Base-by-base conservation (phyloP, 2,113 vertebrate species). In the Otolemur garnettii region DNA sequence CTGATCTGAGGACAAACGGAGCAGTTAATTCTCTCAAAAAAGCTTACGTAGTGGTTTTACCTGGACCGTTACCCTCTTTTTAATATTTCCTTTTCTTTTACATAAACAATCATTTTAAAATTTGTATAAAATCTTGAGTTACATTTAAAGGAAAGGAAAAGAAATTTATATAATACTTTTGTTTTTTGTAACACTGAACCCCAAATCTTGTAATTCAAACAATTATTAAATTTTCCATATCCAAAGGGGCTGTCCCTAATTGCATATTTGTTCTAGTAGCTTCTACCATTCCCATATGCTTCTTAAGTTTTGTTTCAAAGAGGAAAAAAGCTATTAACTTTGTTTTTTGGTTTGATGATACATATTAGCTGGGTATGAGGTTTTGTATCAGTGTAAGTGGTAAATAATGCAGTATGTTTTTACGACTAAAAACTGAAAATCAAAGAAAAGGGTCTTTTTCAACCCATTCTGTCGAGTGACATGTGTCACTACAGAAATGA, bases 341-440 rank as follows among this genome's bases (percentile, higher is more conserved):
- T 95, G 38, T 95, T 96, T 97, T 81, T 89, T 8, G 45, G 15
- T 55, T 88, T 93, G n/a, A 77, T 72, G 38, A 68, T 78, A 69
- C 3, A 4, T 38, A 38, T 38, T 38, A 38, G 38, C 38, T 38
- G 2, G 38, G 38, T 38, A 38, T 38, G 38, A 38, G 38, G 38
- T 38, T 38, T 38, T 38, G 38, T 38, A 38, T 38, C 7, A 92
- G 26, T 64, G 83, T 24, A 83, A 92, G 57, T 77, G 77, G 93
- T 91, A 95, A 97, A 92, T 83, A 91, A 62, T 66, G 26, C 53
- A 64, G 45, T 45, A 57, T 45, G 64, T 90, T 33, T 90, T 91
- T 97, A 96, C 33, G 94, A 57, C 5, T 3, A n/a, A 82, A 60
- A 33, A 93, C 85, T 72, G 62, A 79, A 78, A 64, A 96, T 95